A percentile compares a stretch with the other conserved stretches of the same genome.
phyloP scores from a whole-genome alignment of 2,888 invertebrate species.

The Microctonus aethiopoides region DNA sequence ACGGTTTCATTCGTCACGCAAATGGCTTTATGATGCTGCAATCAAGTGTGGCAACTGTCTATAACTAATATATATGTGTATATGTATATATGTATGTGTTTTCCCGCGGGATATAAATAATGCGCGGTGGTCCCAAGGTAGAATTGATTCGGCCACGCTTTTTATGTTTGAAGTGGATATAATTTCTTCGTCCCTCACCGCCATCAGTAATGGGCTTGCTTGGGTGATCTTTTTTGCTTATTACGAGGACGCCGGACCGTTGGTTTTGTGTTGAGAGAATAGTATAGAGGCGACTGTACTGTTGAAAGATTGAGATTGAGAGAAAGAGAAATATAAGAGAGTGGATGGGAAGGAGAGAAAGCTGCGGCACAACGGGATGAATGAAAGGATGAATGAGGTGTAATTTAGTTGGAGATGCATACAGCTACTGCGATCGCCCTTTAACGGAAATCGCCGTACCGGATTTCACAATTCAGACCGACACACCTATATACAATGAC shows the following conservation, averaged over 20 bases:
- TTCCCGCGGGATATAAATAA: slow-evolving; percentile 46
- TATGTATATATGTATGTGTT: not conserved
- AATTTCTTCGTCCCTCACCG: slow-evolving; percentile 56
- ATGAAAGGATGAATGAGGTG: slow-evolving; percentile 62
- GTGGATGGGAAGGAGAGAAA: slow-evolving; percentile 27
- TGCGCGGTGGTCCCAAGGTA: slow-evolving; percentile 49
- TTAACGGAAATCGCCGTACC: slow-evolving; percentile 27
- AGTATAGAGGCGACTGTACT: not conserved
- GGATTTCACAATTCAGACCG: slow-evolving; percentile 19
- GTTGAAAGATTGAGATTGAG: not conserved
- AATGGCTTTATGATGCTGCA: not conserved
- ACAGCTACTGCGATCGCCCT: slow-evolving; percentile 30
- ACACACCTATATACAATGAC: slow-evolving; percentile 17
- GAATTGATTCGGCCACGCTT: slow-evolving; percentile 60
- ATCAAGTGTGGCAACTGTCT: slow-evolving; percentile 4
- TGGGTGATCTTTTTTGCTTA: slow-evolving; percentile 58
- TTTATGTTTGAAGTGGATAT: slow-evolving; percentile 58
- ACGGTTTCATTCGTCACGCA: slow-evolving; percentile 10
- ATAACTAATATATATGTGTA: slow-evolving; percentile 1
- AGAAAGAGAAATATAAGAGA: not conserved
- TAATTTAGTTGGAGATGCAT: slow-evolving; percentile 50
- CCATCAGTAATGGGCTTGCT: slow-evolving; percentile 52
- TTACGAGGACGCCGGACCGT: slow-evolving; percentile 42
- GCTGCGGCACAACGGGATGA: slow-evolving; percentile 48
- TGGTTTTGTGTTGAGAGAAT: slow-evolving; percentile 12